A percentile compares a stretch with the other conserved stretches of the same genome.
Evolutionary conservation across 2,888 invertebrate genomes (phyloP).

Genomic region (Anarsia innoxiella): DNA sequence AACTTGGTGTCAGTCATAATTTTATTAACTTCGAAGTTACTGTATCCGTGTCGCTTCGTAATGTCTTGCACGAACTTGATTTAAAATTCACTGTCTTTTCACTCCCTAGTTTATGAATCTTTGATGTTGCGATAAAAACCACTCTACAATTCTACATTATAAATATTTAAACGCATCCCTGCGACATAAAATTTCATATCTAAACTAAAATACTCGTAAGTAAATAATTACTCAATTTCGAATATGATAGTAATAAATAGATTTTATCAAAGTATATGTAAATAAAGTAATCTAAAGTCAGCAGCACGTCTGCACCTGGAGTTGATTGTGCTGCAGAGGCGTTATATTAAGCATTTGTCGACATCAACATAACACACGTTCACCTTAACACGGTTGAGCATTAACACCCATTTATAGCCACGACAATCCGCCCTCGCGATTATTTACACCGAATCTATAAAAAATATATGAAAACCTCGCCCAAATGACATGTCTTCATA

Average conservation of each 20-base stretch:
- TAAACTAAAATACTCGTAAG: too few species aligned
- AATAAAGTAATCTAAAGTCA: not conserved
- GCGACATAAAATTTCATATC: too few species aligned
- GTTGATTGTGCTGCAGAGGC: slow-evolving; percentile 37
- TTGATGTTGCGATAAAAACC: too few species aligned
- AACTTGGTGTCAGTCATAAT: slow-evolving; percentile 1
- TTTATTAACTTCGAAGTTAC: not conserved
- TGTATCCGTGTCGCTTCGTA: not conserved
- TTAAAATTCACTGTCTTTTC: too few species aligned
- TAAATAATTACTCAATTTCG: not conserved
- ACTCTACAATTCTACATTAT: too few species aligned
- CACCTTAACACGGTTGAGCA: slow-evolving; percentile 46
- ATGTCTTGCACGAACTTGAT: not conserved
- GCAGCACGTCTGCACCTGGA: slow-evolving; percentile 12
- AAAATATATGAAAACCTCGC: not conserved
- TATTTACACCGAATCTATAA: slow-evolving; percentile 22
- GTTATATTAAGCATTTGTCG: slow-evolving; percentile 38
- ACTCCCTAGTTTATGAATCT: too few species aligned
- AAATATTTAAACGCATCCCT: too few species aligned
- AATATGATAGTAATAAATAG: not conserved
- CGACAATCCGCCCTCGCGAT: slow-evolving; percentile 39
- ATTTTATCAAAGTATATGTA: not conserved
- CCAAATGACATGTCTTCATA: too few species aligned
- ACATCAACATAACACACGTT: slow-evolving; percentile 37
- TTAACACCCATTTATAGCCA: slow-evolving; percentile 36